phyloP scores from a whole-genome alignment of 2,113 vertebrate genomes.

The Electrona antarctica region DNA sequence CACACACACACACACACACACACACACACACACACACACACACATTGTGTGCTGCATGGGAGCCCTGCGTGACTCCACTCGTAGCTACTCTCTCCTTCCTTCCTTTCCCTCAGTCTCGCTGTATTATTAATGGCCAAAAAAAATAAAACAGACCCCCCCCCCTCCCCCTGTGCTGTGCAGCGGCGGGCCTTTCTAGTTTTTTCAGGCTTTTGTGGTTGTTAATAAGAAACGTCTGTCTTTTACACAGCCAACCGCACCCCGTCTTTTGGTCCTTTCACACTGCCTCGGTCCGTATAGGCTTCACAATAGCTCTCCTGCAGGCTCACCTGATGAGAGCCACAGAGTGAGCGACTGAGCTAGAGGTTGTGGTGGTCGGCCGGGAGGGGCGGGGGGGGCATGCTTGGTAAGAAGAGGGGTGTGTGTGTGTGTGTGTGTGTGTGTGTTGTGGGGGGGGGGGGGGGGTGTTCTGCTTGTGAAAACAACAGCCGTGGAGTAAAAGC shows the following conservation, averaged over 20 bases:
- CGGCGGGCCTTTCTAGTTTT: conserved; percentile 47
- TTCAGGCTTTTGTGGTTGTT: conserved; percentile 65
- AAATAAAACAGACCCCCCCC: conserved; percentile 53
- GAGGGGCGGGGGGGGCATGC: conserved; percentile 18
- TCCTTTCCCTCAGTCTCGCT: conserved; percentile 18
- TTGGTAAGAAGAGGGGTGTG: conserved; percentile 9
- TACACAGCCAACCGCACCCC: conserved; percentile 39
- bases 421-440: neutral
- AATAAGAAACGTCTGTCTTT: conserved; percentile 77
- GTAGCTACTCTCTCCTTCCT: neutral
- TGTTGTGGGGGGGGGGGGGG: neutral
- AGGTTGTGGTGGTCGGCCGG: neutral
- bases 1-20: conserved; percentile 35
- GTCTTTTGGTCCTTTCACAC: conserved; percentile 58
- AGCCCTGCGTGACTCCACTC: neutral
- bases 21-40: conserved; percentile 11
- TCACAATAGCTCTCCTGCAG: conserved; percentile 75
- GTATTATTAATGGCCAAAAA: conserved; percentile 63
- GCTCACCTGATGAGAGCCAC: conserved; percentile 58
- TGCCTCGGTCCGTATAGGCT: conserved; percentile 58
- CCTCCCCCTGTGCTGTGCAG: conserved; percentile 41
- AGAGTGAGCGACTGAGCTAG: conserved; percentile 11
- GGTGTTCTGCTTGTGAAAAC: too few species aligned
- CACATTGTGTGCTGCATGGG: conserved; percentile 37
- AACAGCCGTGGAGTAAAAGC: too few species aligned